Conservation (phyloP, 2,797 vertebrate genomes). For the Rhinophrynus dorsalis region DNA sequence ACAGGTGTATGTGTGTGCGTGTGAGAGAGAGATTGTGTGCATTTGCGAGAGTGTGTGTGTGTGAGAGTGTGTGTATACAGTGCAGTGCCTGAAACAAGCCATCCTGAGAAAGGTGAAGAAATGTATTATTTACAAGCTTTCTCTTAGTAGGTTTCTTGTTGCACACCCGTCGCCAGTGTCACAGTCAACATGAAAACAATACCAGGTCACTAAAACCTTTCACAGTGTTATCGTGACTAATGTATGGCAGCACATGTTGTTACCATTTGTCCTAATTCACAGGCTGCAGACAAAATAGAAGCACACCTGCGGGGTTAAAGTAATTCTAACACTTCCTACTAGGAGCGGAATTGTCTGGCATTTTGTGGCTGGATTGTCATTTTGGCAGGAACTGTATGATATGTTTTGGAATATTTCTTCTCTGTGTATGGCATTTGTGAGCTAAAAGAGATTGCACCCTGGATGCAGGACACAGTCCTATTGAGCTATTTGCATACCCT, state of each 20-base stretch:
- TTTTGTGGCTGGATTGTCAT: too few relatives aligned
- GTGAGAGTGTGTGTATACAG: background rate
- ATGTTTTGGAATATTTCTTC: too few relatives aligned
- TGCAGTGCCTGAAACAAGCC: background rate
- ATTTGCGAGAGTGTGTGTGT: too few relatives aligned
- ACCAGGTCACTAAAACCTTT: background rate
- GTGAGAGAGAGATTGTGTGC: too few relatives aligned
- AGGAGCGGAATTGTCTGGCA: too few relatives aligned
- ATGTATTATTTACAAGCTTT: background rate
- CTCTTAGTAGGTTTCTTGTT: background rate
- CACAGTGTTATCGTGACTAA: background rate
- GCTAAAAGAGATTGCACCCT: too few relatives aligned
- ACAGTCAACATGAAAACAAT: constrained; percentile 1
- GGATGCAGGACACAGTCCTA: too few relatives aligned
- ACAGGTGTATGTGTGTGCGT: too few relatives aligned
- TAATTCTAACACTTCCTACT: too few relatives aligned
- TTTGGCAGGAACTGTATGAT: too few relatives aligned
- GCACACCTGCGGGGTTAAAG: background rate
- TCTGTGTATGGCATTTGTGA: too few relatives aligned
- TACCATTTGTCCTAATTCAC: background rate
- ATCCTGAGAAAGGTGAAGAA: background rate
- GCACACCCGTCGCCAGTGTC: background rate
- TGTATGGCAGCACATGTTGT: background rate
- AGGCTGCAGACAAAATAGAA: background rate
- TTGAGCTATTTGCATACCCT: too few relatives aligned